A percentile compares a stretch with the other conserved stretches of the same genome.
These are phyloP conservation scores for Frieseomelitta varia DNA, from an alignment of 1,140 invertebrate species.

Conservation along the genomic window DNA sequence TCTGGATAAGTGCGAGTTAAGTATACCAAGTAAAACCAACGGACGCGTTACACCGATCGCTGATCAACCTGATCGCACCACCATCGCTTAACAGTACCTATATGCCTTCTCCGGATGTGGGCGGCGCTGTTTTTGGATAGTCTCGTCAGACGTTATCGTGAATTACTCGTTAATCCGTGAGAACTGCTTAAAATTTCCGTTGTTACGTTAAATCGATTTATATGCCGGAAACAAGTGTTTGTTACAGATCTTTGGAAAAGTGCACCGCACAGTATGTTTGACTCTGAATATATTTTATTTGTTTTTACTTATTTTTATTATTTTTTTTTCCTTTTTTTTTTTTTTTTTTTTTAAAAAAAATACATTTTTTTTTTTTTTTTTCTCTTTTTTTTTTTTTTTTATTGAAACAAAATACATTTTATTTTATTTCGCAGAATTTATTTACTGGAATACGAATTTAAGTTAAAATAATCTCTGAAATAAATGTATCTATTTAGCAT, in stretches of 20 bases:
- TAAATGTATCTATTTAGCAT: neutral
- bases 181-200: slow-evolving; percentile 42
- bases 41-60: slow-evolving; percentile 60
- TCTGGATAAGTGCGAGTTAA: slow-evolving; percentile 64
- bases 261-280: too few relatives aligned
- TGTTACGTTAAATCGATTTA: neutral
- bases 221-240: neutral
- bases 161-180: slow-evolving; percentile 61
- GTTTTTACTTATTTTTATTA: too few relatives aligned
- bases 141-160: slow-evolving; percentile 57
- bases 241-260: neutral
- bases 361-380: too few relatives aligned
- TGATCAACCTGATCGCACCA: slow-evolving; percentile 52
- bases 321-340: too few relatives aligned
- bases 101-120: slow-evolving; percentile 69
- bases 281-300: too few relatives aligned
- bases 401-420: too few relatives aligned
- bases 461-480: neutral
- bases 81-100: slow-evolving; percentile 30
- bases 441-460: neutral
- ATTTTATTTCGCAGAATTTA: neutral
- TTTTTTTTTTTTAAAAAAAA: too few relatives aligned
- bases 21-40: slow-evolving; percentile 63
- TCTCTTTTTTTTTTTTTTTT: too few relatives aligned
- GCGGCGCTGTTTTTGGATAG: slow-evolving; percentile 64